Evolutionary conservation across 92 coral and sea anemone species (phyloP), one percentile per base, ranked within the genome.

Genomic region (Phenganax stokvisi): DNA sequence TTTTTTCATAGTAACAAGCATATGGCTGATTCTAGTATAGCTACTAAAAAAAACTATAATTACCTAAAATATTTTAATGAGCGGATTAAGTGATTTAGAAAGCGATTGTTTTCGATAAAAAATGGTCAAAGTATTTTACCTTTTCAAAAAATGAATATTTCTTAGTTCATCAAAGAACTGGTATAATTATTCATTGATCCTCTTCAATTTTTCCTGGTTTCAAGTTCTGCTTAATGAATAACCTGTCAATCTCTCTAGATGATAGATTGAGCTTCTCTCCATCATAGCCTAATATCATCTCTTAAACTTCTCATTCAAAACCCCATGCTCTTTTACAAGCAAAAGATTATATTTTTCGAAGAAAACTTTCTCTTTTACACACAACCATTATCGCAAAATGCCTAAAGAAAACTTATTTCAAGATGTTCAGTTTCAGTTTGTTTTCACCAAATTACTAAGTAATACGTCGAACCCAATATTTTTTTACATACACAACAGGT

Each of bases 401-500:
- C 47, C 1, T 8, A 7, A 13, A 68, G 47, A 68, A 12, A 30
- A 68, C 11, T 30, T 68, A 30, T 6, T 68, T 3, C 47, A 37
- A 37, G 54, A 17, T 9, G 73, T 12, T 30, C n/a, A 6, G n/a
- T 68, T 68, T 37, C 7, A 64, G 10, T 44, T 10, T 64, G 70
- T 11, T 25, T 64, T 64, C 70, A 20, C 12, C 70, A 29, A 68
- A 12, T 30, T 9, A 30, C 73, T 68, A 30, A 66, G 28, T 66
- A 10, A 27, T 20, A 66, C n/a, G 25, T n/a, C 25, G 25, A 62
- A 79, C 72, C 74, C 83, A 62, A 65, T 51, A 79, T 79, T 79
- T 6, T 79, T 51, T 63, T n/a, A 47, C 59, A 79, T 25, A 79
- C 63, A 62, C 83, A 65, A 79, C 83, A 79, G 83, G 83, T 63